phyloP scores from a whole-genome alignment of 2,797 vertebrate species.

The Centroberyx gerrardi region DNA sequence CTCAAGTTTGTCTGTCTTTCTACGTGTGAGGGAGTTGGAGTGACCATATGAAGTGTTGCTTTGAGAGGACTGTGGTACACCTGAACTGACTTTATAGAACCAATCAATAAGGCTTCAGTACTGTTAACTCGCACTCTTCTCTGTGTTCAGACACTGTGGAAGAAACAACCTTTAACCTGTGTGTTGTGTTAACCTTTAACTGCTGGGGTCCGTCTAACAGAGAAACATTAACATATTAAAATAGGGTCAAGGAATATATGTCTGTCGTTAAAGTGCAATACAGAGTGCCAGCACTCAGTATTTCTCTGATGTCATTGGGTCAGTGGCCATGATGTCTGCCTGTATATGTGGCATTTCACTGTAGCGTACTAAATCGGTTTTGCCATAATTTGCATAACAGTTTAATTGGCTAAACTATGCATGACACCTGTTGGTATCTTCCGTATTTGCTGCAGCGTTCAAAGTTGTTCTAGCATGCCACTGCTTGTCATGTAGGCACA shows the following conservation, averaged over 20 bases:
- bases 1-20: constrained; percentile 8
- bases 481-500: not conserved
- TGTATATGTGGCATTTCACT: not conserved
- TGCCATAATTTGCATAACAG: not conserved
- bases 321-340: not conserved
- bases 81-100: constrained; percentile 47
- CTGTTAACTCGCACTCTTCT: constrained; percentile 73
- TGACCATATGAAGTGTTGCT: constrained; percentile 64
- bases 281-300: constrained; percentile 3
- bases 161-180: constrained; percentile 18
- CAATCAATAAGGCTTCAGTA: constrained; percentile 73
- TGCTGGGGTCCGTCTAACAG: not conserved
- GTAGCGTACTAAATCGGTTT: not conserved
- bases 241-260: not conserved
- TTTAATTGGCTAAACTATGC: not conserved
- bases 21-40: constrained; percentile 45
- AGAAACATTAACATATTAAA: not conserved
- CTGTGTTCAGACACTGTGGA: constrained; percentile 60
- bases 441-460: not conserved
- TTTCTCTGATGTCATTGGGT: not conserved
- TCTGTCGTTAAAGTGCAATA: constrained; percentile 39
- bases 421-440: not conserved
- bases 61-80: constrained; percentile 57
- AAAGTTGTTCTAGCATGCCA: not conserved
- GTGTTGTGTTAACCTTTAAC: constrained; percentile 33